phyloP scores from a whole-genome alignment of 2,888 invertebrate genomes.

The Hedychridium roseum region DNA sequence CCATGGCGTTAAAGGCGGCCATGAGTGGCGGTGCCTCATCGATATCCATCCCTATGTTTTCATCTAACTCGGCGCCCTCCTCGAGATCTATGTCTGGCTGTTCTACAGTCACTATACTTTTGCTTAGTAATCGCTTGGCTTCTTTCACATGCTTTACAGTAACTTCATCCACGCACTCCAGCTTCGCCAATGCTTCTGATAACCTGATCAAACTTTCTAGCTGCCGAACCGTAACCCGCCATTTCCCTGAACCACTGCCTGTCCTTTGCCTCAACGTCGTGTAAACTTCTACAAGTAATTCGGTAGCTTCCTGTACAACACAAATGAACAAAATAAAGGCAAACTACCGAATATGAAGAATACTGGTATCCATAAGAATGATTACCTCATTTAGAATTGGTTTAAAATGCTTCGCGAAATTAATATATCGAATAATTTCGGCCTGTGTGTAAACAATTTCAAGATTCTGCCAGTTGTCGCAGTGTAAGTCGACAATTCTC shows the following conservation, averaged over 20 bases:
- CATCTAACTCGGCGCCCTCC: slow-evolving; percentile 17
- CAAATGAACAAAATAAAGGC: slow-evolving; percentile 6
- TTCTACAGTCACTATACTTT: slow-evolving; percentile 96
- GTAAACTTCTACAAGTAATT: slow-evolving; percentile 88
- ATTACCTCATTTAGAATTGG: slow-evolving; percentile 82
- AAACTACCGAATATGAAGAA: too few relatives aligned
- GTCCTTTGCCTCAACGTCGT: slow-evolving; percentile 86
- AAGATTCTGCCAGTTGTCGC: slow-evolving; percentile 80
- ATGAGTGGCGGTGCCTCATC: slow-evolving; percentile 62
- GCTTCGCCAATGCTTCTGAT: slow-evolving; percentile 94
- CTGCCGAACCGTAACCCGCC: slow-evolving; percentile 97
- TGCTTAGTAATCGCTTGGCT: slow-evolving; percentile 89
- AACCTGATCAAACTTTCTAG: slow-evolving; percentile 94
- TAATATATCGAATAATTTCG: slow-evolving; percentile 94
- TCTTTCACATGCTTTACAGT: slow-evolving; percentile 89
- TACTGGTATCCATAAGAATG: too few relatives aligned
- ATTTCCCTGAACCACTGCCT: slow-evolving; percentile 75
- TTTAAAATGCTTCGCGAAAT: slow-evolving; percentile 95
- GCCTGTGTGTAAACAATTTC: slow-evolving; percentile 86
- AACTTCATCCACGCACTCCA: slow-evolving; percentile 94
- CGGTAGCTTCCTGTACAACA: slow-evolving; percentile 77
- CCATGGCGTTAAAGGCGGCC: slow-evolving; percentile 43
- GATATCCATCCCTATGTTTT: slow-evolving; percentile 55
- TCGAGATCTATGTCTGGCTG: slow-evolving; percentile 84
- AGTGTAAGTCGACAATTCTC: slow-evolving; percentile 94